Base-by-base conservation (phyloP, 2,113 vertebrate genomes). In the Cricetomys ansorgei region DNA sequence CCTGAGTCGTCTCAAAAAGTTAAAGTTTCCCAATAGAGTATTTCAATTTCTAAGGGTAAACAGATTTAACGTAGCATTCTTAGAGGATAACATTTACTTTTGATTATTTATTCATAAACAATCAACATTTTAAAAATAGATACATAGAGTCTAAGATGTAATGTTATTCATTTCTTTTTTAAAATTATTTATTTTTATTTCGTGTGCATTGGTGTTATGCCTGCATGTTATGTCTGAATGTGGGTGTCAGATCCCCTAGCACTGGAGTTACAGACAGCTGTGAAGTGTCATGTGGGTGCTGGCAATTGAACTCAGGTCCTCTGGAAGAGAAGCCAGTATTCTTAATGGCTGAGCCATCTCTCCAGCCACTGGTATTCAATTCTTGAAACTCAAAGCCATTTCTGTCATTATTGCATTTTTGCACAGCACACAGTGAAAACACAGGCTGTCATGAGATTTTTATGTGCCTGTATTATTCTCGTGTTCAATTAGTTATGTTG, bases 71-170 rank as follows among this genome's bases (percentile, higher is more conserved):
- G 75, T 5, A 48, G 21, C 75, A 83, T 27, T 73, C 87, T 94
- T 31, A 48, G 31, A 76, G 59, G 62, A 92, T 34, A 34, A 53
- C 23, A 81, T 62, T 93, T 89, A 95, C 17, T 86, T 95, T 50
- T 92, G 25, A 45, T 29, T 91, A 48, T 43, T 95, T 43, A 86
- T 65, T 88, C 69, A 76, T 21, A 87, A 96, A 90, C 70, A n/a
- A 73, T 48, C 34, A 11, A 72, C 72, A 73, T 69, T 81, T 43
- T 29, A 40, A 72, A 72, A 72, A 40, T 8, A 72, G 16, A 75
- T 25, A 48, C 4, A 15, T 2, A 43, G 43, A 76, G 40, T 76
- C 31, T 94, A 57, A 77, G 40, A 92, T 76, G 3, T 81, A 69
- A 70, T 70, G 31, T 6, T 88, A 73, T 13, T 88, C 31, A 88